Evolutionary conservation across 2,888 invertebrate genomes (phyloP), one percentile per base, ranked within the genome.

Genomic region (Phrixothrix hirtus): DNA sequence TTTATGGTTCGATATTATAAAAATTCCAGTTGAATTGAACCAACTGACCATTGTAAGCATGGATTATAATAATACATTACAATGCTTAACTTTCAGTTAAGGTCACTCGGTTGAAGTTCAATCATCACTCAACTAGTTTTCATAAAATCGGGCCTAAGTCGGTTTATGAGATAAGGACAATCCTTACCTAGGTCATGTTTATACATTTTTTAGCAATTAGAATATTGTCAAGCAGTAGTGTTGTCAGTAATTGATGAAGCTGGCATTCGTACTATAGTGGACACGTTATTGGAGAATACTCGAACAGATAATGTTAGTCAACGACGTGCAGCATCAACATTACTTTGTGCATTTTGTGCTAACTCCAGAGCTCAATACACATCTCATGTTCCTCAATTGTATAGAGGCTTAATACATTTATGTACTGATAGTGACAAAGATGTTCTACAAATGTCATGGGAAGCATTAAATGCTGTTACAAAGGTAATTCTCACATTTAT

Each of bases 141-240:
- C n/a, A n/a, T n/a, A n/a, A n/a, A n/a, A n/a, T n/a, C n/a, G n/a
- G n/a, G n/a, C n/a, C n/a, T n/a, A n/a, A n/a, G n/a, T n/a, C n/a
- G n/a, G n/a, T n/a, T n/a, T n/a, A n/a, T n/a, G n/a, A n/a, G n/a
- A n/a, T n/a, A n/a, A n/a, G n/a, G n/a, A n/a, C n/a, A n/a, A n/a
- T n/a, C n/a, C n/a, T n/a, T n/a, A n/a, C n/a, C n/a, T n/a, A n/a
- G n/a, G n/a, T n/a, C n/a, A n/a, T n/a, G n/a, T n/a, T n/a, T n/a
- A n/a, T n/a, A n/a, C n/a, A n/a, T n/a, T 31, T 59, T 51, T 43
- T 78, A 84, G 77, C 94, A 96, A 77, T 78, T 94, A 44, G 92
- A 92, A 67, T 93, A 96, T 73, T 96, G 96, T 72, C 88, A 95
- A 71, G 86, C 90, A 38, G 97, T 98, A 26, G 87, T 98, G 57